phyloP scores from a whole-genome alignment of 1,140 invertebrate genomes.

The fruit fly (Drosophila melanogaster) region DNA sequence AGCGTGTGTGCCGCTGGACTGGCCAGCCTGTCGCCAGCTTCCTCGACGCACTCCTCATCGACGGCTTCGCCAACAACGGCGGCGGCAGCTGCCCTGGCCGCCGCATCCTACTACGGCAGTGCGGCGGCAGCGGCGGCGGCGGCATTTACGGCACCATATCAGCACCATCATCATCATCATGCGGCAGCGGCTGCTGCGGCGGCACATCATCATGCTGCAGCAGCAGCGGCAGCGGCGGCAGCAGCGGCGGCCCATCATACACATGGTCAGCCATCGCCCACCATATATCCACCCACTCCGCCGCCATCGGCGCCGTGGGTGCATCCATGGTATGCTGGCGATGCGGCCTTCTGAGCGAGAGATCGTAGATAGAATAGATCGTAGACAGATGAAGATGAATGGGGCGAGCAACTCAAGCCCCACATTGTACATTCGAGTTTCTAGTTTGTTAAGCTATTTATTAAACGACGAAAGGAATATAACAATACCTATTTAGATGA shows the following conservation, averaged over 20 bases:
- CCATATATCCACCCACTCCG: constrained; percentile 84
- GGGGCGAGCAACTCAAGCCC: constrained; percentile 5
- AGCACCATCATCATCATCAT: constrained; percentile 44
- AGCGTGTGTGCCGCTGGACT: constrained; percentile 64
- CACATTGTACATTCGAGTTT: constrained; percentile 30
- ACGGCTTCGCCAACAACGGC: constrained; percentile 49
- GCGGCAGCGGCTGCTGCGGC: constrained; percentile 27
- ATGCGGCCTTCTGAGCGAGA: constrained; percentile 67
- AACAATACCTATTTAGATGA: not conserved
- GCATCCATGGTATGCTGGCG: constrained; percentile 84
- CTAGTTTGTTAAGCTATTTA: constrained; percentile 34
- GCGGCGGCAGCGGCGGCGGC: constrained; percentile 52
- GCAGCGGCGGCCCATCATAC: constrained; percentile 62
- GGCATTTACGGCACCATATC: constrained; percentile 48
- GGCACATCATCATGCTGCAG: constrained; percentile 44
- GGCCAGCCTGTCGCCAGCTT: constrained; percentile 65
- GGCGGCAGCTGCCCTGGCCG: constrained; percentile 61
- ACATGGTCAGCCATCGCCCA: constrained; percentile 82
- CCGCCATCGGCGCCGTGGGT: constrained; percentile 84
- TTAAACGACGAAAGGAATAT: constrained; percentile 1
- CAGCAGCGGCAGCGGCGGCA: constrained; percentile 61
- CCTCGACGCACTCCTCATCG: constrained; percentile 54
- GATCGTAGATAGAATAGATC: constrained; percentile 4
- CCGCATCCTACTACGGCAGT: constrained; percentile 59
- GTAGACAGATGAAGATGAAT: constrained; percentile 2